Percentiles rank a stretch among this genome's conserved stretches.
Conservation (phyloP, 1,140 invertebrate species). For the Oryctes rhinoceros region DNA sequence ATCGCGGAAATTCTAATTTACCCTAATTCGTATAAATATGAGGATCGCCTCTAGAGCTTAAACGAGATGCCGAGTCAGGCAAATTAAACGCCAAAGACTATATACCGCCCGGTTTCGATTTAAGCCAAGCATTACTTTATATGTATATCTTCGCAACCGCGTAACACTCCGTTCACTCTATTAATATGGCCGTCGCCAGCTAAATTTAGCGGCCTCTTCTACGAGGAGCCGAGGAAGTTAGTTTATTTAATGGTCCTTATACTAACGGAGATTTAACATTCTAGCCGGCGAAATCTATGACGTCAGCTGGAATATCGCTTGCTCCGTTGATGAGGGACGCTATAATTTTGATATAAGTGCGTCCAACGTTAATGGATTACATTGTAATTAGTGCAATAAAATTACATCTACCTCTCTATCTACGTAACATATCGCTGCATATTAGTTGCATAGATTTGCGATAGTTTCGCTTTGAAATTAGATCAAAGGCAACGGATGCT, state of each 20-base stretch:
- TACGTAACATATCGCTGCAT: not conserved
- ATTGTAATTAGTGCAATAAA: slow-evolving; percentile 2
- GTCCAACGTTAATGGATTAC: slow-evolving; percentile 9
- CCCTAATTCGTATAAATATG: not conserved
- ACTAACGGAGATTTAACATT: slow-evolving; percentile 7
- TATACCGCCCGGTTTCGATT: not conserved
- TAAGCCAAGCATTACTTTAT: slow-evolving; percentile 2
- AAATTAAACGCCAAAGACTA: slow-evolving; percentile 8
- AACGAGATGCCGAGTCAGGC: not conserved
- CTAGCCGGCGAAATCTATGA: not conserved
- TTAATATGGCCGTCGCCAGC: not conserved
- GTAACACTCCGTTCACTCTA: not conserved
- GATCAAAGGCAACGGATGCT: too few relatives aligned
- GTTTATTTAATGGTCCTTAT: not conserved
- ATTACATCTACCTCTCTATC: not conserved
- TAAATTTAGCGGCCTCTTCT: not conserved
- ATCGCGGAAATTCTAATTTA: too few relatives aligned
- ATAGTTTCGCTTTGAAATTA: too few relatives aligned
- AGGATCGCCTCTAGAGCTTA: not conserved
- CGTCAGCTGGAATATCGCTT: slow-evolving; percentile 10
- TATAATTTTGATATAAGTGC: slow-evolving; percentile 10
- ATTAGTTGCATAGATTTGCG: slow-evolving; percentile 1
- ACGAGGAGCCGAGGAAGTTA: not conserved
- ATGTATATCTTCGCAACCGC: slow-evolving; percentile 2
- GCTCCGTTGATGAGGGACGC: not conserved